Evolutionary conservation across 2,797 vertebrate genomes (phyloP).

Genomic region (Myiothlypis coronata): DNA sequence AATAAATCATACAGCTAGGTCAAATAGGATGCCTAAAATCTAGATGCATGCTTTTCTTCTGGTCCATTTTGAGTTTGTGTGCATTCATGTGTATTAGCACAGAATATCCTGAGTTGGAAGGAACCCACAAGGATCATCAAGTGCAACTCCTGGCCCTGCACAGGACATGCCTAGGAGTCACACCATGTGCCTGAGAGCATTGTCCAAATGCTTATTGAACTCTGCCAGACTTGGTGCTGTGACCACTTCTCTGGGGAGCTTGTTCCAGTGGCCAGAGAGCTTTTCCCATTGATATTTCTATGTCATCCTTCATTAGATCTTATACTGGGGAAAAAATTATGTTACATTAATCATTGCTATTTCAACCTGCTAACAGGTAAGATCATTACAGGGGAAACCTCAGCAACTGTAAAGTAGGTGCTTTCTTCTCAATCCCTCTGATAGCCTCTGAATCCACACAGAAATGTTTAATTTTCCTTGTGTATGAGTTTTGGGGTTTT

Average conservation of each 20-base stretch:
- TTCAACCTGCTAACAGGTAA: background rate
- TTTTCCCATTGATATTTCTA: background rate
- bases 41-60: accelerated
- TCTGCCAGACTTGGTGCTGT: background rate
- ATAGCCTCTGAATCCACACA: background rate
- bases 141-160: background rate
- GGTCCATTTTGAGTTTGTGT: background rate
- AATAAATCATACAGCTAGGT: background rate
- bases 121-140: accelerated
- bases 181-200: background rate
- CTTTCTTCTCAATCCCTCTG: background rate
- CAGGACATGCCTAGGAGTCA: background rate
- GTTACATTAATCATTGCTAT: background rate
- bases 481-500: background rate
- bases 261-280: background rate
- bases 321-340: background rate
- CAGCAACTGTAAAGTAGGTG: background rate
- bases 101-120: background rate
- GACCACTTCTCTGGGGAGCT: background rate
- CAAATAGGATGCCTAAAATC: background rate
- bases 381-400: background rate
- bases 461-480: background rate
- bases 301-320: background rate
- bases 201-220: background rate
- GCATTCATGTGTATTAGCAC: background rate